phyloP scores from a whole-genome alignment of 2,113 vertebrate species.

The Nanger granti region DNA sequence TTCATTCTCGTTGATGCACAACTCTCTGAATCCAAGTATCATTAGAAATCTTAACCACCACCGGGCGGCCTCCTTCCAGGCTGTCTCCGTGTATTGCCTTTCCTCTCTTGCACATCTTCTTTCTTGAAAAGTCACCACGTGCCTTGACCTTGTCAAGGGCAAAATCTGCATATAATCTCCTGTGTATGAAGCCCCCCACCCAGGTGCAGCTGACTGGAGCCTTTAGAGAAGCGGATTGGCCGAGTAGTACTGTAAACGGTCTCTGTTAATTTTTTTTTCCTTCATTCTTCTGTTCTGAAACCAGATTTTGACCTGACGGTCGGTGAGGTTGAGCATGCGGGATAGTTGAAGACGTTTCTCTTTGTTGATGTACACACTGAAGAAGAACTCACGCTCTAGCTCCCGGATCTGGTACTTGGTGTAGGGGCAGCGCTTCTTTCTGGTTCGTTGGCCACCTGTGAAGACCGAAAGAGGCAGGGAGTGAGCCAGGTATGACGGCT shows the following conservation, averaged over 20 bases:
- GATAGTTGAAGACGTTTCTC: conserved; percentile 97
- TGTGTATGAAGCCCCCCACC: conserved; percentile 66
- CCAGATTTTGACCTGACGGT: conserved; percentile 99
- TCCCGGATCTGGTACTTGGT: conserved; percentile 98
- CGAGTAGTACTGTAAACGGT: conserved; percentile 98
- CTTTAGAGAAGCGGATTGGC: conserved; percentile 95
- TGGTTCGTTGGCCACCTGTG: conserved; percentile 93
- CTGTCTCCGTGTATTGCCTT: conserved; percentile 57
- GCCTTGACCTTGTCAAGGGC: conserved; percentile 83
- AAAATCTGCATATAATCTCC: conserved; percentile 79
- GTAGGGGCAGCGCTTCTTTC: conserved; percentile 98
- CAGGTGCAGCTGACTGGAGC: conserved; percentile 53
- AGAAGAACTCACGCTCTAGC: conserved; percentile 98
- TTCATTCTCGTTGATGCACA: conserved; percentile 71
- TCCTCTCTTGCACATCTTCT: conserved; percentile 67
- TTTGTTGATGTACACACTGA: conserved; percentile 99
- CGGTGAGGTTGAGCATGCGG: conserved; percentile 97
- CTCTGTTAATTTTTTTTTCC: conserved; percentile 99
- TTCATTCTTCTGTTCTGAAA: conserved; percentile 99
- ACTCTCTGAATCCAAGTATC: conserved; percentile 53
- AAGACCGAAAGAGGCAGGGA: conserved; percentile 65
- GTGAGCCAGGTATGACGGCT: background rate
- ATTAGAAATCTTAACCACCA: conserved; percentile 21
- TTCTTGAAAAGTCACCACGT: conserved; percentile 72
- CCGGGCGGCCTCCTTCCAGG: conserved; percentile 51